Percentiles rank a stretch among this genome's conserved stretches.
Evolutionary conservation across 2,888 invertebrate genomes (phyloP).

Genomic region (Drosophila kambysellisi): DNA sequence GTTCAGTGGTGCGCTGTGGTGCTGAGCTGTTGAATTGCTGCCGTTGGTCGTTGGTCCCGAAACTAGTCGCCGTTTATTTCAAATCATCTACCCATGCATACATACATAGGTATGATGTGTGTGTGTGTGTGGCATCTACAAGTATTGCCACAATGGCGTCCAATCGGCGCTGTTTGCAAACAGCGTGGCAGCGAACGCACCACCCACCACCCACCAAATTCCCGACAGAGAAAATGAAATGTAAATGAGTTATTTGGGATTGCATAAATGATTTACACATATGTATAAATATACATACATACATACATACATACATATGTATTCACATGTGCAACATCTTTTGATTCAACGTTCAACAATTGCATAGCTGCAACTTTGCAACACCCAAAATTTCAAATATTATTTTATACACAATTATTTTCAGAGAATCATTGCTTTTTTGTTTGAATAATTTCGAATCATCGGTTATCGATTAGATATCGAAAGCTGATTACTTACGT

Average conservation of each 20-base stretch:
- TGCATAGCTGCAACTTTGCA: slow-evolving; percentile 1
- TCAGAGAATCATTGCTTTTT: not conserved
- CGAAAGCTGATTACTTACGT: not conserved
- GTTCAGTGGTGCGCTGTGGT: slow-evolving; percentile 10
- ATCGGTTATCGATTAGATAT: not conserved
- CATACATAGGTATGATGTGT: slow-evolving; percentile 1
- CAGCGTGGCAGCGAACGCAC: slow-evolving; percentile 23
- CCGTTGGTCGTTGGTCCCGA: slow-evolving; percentile 54
- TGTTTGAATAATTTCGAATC: not conserved
- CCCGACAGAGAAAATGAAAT: slow-evolving; percentile 6
- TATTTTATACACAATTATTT: not conserved
- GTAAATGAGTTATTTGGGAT: slow-evolving; percentile 31
- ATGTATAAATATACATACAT: not conserved
- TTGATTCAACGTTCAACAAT: not conserved
- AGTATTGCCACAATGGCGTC: slow-evolving; percentile 62
- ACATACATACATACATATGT: not conserved
- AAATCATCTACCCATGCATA: slow-evolving; percentile 46
- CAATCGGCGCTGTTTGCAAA: slow-evolving; percentile 65
- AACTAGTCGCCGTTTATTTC: slow-evolving; percentile 66
- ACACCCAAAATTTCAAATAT: not conserved
- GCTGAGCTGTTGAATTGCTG: slow-evolving; percentile 58
- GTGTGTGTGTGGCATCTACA: slow-evolving; percentile 44
- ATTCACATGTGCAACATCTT: not conserved
- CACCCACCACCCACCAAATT: slow-evolving; percentile 13
- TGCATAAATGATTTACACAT: slow-evolving; percentile 6